phyloP scores from a whole-genome alignment of 1,140 invertebrate species.

The Hesperophylax magnus region DNA sequence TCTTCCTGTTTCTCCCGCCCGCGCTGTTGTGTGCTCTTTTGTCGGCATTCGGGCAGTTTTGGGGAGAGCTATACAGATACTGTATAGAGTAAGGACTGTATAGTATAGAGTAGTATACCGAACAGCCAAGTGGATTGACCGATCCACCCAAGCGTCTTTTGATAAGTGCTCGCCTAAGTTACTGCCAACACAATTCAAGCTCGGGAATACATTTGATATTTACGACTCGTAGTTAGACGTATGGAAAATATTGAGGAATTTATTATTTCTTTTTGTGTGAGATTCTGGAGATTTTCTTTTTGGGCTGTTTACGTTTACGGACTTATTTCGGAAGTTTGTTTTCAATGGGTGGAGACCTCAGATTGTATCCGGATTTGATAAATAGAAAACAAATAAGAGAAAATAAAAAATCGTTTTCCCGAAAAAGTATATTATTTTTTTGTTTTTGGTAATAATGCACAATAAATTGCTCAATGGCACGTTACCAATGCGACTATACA shows the following conservation, averaged over 20 bases:
- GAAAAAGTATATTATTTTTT: too few species aligned
- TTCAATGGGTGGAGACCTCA: too few species aligned
- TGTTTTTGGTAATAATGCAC: too few species aligned
- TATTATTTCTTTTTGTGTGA: background rate
- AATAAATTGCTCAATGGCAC: too few species aligned
- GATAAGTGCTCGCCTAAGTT: conserved; percentile 45
- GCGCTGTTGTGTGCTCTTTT: conserved; percentile 21
- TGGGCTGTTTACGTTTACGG: background rate
- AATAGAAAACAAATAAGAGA: too few species aligned
- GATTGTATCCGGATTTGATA: too few species aligned
- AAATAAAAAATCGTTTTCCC: too few species aligned
- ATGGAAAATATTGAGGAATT: conserved; percentile 25
- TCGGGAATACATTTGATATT: conserved; percentile 9
- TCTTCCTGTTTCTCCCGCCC: background rate
- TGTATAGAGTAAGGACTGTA: too few species aligned
- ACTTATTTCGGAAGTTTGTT: background rate
- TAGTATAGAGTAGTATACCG: too few species aligned
- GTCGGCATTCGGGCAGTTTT: conserved; percentile 25
- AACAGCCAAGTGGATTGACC: conserved; percentile 40
- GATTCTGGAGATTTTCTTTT: conserved; percentile 22
- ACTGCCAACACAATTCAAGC: conserved; percentile 22
- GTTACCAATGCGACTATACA: too few species aligned
- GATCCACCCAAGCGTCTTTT: conserved; percentile 39
- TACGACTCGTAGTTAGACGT: conserved; percentile 12
- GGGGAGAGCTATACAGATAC: background rate